Evolutionary conservation across 2,888 invertebrate genomes (phyloP), one percentile per base, ranked within the genome.

Genomic region (Adelphocoris suturalis): DNA sequence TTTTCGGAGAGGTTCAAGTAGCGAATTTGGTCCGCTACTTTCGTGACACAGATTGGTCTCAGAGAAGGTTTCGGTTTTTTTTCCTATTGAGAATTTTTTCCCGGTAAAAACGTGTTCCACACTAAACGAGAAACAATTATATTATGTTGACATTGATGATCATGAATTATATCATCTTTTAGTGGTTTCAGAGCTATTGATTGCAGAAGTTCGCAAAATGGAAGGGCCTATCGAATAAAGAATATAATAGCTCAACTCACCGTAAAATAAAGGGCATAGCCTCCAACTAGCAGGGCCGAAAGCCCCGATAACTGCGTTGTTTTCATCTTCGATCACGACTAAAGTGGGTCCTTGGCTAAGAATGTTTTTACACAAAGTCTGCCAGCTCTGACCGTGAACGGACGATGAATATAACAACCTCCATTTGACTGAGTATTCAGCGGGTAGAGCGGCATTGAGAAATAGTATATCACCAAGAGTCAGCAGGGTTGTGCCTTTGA

Each of bases 231-330:
- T 37, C 37, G 80, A 75, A 85, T 61, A 84, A 37, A 87, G 37
- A 78, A 89, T 27, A 82, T 13, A 61, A 87, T n/a, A 12, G 23
- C 48, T 14, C 13, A 85, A 78, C 76, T 80, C 86, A 91, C 91
- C 91, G 76, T 88, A 91, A 87, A 90, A 91, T n/a, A 28, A 82
- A 55, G 91, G 90, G 28, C 86, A 68, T 14, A 80, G 28, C 75
- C 82, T 91, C 91, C 91, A 91, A n/a, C 90, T 90, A 23, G 75
- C 23, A 23, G 91, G 85, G 57, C 87, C 90, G 37, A 81, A 91
- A 7, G 89, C 91, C 27, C 91, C 91, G 19, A 91, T 68, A 23
- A 91, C 61, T n/a, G 89, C 80, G 27, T 89, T 78, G 37, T 23
- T 80, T 27, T 48, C 76, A 55, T 90, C 90, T 81, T 90, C 80